Evolutionary conservation across 2,888 invertebrate genomes (phyloP), one percentile per base, ranked within the genome.

Genomic region (Empis stercorea): DNA sequence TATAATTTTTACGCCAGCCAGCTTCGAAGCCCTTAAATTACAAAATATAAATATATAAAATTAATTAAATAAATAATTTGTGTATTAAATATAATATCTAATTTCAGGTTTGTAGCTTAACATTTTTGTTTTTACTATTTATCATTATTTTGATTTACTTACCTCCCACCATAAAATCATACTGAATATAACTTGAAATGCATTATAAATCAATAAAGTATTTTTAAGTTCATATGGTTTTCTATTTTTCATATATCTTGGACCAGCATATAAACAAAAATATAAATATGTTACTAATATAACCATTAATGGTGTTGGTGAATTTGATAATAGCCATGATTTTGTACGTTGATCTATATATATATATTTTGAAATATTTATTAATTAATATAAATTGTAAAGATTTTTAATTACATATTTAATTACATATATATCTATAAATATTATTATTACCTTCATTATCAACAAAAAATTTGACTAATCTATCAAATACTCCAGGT

Each of bases 151-250:
- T 20, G 10, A 14, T 5, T 32, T 43, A 16, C 61, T 65, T 62
- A 81, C 81, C 74, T 84, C 83, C 57, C 75, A 73, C 60, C 91
- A 89, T 43, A 89, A 72, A 73, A 81, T 87, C 51, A 77, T 71
- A 62, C 92, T 93, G 51, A 89, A 75, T 15, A 85, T 51, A 13
- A 94, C 91, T 78, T 95, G 94, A 16, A 87, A 62, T 48, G 88
- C 82, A 70, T 95, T 95, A 70, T 95, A 95, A 10, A 86, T 63
- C 43, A 94, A 74, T 56, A 95, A 69, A 1, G 84, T 75, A 55
- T 80, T 82, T 60, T 86, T 81, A 16, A 95, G 66, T 58, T 88
- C 80, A 63, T 81, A 85, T 0, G 95, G 87, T 62, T 88, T 83
- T 55, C 87, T 77, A 63, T 89, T 79, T 55, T 82, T 79, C 95